Evolutionary conservation across 2,113 vertebrate genomes (phyloP), one percentile per base, ranked within the genome.

Genomic region (Cephalopholis sonnerati): DNA sequence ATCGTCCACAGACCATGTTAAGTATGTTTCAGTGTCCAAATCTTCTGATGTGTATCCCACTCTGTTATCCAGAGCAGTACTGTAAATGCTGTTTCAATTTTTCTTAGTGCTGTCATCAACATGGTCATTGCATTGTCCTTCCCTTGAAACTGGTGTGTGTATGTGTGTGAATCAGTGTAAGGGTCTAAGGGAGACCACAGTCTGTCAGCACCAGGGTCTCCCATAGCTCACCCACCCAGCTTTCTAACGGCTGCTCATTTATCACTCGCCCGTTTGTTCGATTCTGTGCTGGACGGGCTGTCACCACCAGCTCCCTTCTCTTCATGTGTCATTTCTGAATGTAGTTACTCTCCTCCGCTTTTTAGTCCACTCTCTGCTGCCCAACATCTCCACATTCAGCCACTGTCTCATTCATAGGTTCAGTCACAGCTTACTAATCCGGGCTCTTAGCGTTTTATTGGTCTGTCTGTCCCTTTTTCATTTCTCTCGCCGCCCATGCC

Each of bases 191-290:
- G 50, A 70, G 73, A 13, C 27, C 24, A 29, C n/a, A 17, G 72
- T 44, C 82, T 82, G 58, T 87, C 82, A 89, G 58, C 71, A 74
- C 57, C 75, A 74, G 67, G 82, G 74, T 81, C 80, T 87, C 69
- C 69, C 58, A 63, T 41, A 59, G 51, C 72, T 80, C 82, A 81
- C 79, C 32, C 73, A 55, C 79, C 50, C 74, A 70, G 67, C 63
- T 63, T 44, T 13, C 68, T n/a, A 22, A 53, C 36, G 64, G 48
- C 72, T 6, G 36, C 67, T 90, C 82, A 36, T 92, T 90, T 54
- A 87, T 88, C 79, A 67, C 55, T 64, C 48, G 46, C 55, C 48
- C 48, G 51, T 69, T 51, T 10, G 48, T 82, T 68, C 48, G 7
- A 61, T 75, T 66, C 61, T 62, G 46, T 44, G 44, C 57, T 68